Conservation (phyloP, 2,797 vertebrate species). For the Tenualosa ilisha region DNA sequence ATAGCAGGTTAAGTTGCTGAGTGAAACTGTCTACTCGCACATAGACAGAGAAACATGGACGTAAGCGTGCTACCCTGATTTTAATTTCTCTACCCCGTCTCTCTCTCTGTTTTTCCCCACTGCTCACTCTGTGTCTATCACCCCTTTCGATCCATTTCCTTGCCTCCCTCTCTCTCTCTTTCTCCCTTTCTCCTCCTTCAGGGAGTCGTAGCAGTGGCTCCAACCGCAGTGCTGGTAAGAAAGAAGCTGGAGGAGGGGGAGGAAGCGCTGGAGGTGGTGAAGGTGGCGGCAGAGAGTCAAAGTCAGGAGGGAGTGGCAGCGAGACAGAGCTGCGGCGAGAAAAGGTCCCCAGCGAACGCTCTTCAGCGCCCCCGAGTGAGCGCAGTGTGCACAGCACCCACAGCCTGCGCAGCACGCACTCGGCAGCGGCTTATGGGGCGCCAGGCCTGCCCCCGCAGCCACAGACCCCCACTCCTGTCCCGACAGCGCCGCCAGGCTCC, state of each 20-base stretch:
- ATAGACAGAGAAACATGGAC: not conserved
- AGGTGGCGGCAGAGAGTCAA: slow-evolving; percentile 71
- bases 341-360: slow-evolving; percentile 73
- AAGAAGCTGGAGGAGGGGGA: slow-evolving; percentile 65
- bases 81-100: not conserved
- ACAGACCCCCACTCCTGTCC: slow-evolving; percentile 60
- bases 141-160: not conserved
- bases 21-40: not conserved
- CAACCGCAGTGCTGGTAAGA: slow-evolving; percentile 82
- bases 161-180: not conserved
- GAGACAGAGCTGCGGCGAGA: slow-evolving; percentile 82
- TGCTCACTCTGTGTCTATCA: not conserved
- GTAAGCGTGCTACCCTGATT: not conserved
- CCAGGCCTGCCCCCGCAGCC: slow-evolving; percentile 74
- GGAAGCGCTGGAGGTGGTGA: slow-evolving; percentile 37
- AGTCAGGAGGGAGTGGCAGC: slow-evolving; percentile 81
- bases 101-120: not conserved
- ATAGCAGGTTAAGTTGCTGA: not conserved
- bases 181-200: slow-evolving; percentile 49
- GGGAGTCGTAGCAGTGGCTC: slow-evolving; percentile 90
- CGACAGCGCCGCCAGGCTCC: slow-evolving; percentile 78
- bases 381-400: slow-evolving; percentile 68
- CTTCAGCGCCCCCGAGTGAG: slow-evolving; percentile 71
- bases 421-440: slow-evolving; percentile 68
- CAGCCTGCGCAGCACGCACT: slow-evolving; percentile 80